Evolutionary conservation across 2,113 vertebrate species (phyloP).

Genomic region (Malurus melanocephalus): DNA sequence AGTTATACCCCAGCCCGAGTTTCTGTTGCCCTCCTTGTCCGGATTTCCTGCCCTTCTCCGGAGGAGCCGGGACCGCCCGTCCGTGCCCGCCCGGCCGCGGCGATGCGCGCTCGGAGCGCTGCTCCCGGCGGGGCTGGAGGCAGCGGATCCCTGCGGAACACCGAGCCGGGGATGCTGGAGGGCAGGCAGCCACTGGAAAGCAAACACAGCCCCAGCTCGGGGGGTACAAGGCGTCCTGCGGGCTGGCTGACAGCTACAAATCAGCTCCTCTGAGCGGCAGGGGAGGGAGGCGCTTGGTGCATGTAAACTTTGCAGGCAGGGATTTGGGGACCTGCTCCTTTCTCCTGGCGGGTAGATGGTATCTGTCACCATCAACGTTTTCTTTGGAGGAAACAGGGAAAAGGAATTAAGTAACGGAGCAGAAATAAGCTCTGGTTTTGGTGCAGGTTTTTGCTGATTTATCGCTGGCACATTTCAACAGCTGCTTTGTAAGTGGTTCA

Average conservation of each 20-base stretch:
- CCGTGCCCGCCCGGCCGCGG: not conserved
- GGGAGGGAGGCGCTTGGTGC: not conserved
- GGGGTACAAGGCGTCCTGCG: not conserved
- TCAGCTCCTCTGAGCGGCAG: not conserved
- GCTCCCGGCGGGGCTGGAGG: not conserved
- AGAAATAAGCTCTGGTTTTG: not conserved
- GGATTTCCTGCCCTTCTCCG: not conserved
- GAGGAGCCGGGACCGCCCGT: fast-evolving
- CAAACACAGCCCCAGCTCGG: not conserved
- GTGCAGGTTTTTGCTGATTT: not conserved
- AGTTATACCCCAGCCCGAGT: not conserved
- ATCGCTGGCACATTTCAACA: not conserved
- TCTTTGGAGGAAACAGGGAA: not conserved
- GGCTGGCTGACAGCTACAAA: slow-evolving; percentile 18
- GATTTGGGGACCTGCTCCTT: not conserved
- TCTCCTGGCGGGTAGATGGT: not conserved
- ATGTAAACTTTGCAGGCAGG: not conserved
- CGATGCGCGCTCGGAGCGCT: not conserved
- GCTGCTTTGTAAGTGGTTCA: not conserved
- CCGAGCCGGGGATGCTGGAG: not conserved
- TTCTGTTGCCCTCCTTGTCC: not conserved
- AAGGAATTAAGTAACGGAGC: not conserved
- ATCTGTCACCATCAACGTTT: not conserved
- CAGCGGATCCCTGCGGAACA: not conserved
- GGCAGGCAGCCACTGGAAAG: slow-evolving; percentile 38